phyloP scores from a whole-genome alignment of 2,797 vertebrate genomes.

The Hemitrygon akajei region DNA sequence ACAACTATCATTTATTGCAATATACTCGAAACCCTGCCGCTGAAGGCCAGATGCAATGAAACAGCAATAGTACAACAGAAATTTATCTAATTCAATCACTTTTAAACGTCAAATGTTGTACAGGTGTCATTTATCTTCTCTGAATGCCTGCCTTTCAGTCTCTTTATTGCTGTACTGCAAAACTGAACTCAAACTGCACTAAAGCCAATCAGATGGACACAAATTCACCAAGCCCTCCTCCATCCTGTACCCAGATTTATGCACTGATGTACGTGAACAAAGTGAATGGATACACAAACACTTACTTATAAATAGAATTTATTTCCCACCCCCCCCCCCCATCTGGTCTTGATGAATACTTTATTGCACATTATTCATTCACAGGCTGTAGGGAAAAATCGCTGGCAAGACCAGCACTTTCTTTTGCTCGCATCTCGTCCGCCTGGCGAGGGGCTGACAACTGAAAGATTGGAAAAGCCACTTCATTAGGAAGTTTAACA shows the following conservation, averaged over 20 bases:
- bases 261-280: not conserved
- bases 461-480: not conserved
- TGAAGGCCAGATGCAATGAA: conserved; percentile 43
- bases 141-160: not conserved
- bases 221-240: not conserved
- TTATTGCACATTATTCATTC: not conserved
- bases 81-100: conserved; percentile 9
- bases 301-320: too few species aligned
- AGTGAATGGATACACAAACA: not conserved
- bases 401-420: not conserved
- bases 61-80: conserved; percentile 40
- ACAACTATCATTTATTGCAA: conserved; percentile 45
- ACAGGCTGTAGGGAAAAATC: not conserved
- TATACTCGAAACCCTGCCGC: conserved; percentile 41
- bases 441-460: not conserved
- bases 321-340: not conserved
- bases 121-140: not conserved
- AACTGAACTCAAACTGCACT: not conserved
- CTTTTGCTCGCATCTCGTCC: not conserved
- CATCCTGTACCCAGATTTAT: not conserved
- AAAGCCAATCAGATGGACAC: not conserved
- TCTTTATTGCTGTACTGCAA: not conserved
- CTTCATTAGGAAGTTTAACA: not conserved
- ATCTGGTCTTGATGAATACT: not conserved
- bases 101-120: not conserved